phyloP scores from a whole-genome alignment of 2,113 vertebrate genomes.

The Numenius arquata region DNA sequence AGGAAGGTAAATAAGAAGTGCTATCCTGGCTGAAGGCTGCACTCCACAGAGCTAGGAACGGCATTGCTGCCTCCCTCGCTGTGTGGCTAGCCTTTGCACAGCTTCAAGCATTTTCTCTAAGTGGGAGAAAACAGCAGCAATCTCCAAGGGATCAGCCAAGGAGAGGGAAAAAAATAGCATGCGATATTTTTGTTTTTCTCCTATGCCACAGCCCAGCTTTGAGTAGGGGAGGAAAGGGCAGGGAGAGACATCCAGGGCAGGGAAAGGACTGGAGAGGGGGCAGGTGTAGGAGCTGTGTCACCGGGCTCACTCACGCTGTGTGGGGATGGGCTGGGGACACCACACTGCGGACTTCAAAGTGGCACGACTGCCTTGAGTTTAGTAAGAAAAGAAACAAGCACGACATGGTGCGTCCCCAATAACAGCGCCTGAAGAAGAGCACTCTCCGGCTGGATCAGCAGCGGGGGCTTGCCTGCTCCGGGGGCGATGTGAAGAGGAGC shows the following conservation, averaged over 20 bases:
- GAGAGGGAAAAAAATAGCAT: neutral
- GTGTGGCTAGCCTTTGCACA: neutral
- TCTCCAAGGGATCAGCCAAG: neutral
- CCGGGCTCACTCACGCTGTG: accelerated
- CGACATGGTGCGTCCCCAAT: accelerated
- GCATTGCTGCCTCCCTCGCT: neutral
- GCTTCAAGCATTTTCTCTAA: neutral
- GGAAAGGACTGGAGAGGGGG: neutral
- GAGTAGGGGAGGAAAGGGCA: neutral
- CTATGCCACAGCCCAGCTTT: neutral
- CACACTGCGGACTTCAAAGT: accelerated
- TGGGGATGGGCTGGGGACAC: neutral
- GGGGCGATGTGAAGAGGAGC: neutral
- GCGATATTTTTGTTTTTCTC: neutral
- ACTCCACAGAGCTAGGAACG: conserved; percentile 24
- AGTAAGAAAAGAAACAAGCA: neutral
- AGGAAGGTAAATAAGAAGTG: neutral
- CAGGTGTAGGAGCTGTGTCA: neutral
- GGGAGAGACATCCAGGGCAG: neutral
- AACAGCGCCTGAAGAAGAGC: neutral
- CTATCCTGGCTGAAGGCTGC: conserved; percentile 19
- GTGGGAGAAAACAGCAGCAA: neutral
- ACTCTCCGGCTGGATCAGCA: neutral
- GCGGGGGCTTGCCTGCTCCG: neutral
- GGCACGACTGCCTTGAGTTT: neutral